phyloP scores from a whole-genome alignment of 2,797 vertebrate species.

The Natrix natrix region DNA sequence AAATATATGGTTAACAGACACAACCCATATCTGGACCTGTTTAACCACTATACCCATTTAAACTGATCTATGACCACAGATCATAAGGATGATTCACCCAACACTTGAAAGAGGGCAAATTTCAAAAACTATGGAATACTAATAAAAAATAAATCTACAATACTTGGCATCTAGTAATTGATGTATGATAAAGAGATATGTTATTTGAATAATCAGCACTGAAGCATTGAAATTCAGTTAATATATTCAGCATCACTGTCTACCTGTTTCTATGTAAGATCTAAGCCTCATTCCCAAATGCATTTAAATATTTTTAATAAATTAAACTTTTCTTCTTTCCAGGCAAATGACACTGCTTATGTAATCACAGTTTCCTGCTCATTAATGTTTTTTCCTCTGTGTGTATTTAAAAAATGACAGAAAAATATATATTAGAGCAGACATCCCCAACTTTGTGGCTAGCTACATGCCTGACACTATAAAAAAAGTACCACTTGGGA shows the following conservation, averaged over 20 bases:
- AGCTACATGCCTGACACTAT: background rate
- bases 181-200: background rate
- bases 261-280: background rate
- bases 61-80: background rate
- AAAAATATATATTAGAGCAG: background rate
- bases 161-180: background rate
- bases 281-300: background rate
- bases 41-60: background rate
- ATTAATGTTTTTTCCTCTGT: background rate
- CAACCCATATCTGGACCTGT: background rate
- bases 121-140: background rate
- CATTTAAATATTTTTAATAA: background rate
- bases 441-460: background rate
- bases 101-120: background rate
- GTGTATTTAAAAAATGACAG: background rate
- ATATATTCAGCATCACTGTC: background rate
- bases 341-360: background rate
- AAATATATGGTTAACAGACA: background rate
- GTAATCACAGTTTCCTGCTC: background rate
- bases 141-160: background rate
- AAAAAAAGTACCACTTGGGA: background rate
- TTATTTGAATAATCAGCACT: background rate
- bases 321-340: background rate
- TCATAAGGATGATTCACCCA: background rate
- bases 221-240: background rate